Conservation (phyloP, 2,888 invertebrate species). For the Plebejus anna region DNA sequence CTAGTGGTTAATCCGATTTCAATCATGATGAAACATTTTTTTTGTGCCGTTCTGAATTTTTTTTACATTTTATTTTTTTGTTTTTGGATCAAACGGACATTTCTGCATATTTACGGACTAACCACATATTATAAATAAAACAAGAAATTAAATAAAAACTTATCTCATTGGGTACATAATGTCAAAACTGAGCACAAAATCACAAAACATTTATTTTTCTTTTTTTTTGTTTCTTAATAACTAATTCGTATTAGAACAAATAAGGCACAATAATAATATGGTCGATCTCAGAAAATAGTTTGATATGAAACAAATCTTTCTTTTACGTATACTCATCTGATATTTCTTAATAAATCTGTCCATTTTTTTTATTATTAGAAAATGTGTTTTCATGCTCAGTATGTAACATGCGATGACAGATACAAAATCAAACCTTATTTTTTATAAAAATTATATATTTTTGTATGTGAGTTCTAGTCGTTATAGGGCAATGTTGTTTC, state of each 20-base stretch:
- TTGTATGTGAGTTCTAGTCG: conserved; percentile 20
- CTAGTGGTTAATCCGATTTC: conserved; percentile 66
- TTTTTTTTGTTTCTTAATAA: not conserved
- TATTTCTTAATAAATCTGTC: conserved; percentile 6
- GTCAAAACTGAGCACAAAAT: conserved; percentile 22
- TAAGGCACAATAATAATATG: conserved; percentile 8
- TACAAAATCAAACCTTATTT: conserved; percentile 27
- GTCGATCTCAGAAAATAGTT: not conserved
- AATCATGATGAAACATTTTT: conserved; percentile 30
- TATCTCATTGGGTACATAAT: conserved; percentile 4
- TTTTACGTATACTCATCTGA: not conserved
- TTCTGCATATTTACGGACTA: not conserved
- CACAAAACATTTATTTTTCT: not conserved
- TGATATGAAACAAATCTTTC: not conserved
- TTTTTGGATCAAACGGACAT: not conserved
- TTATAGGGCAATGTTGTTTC: not conserved
- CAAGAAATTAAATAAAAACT: conserved; percentile 7
- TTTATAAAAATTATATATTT: not conserved
- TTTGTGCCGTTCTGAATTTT: conserved; percentile 21
- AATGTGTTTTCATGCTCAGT: conserved; percentile 51
- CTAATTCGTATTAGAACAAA: not conserved
- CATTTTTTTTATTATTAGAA: not conserved
- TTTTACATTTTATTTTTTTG: not conserved
- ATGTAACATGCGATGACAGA: conserved; percentile 35
- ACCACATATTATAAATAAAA: not conserved